Evolutionary conservation across 2,113 vertebrate species (phyloP), one percentile per base, ranked within the genome.

Genomic region (Lamprologus callipterus): DNA sequence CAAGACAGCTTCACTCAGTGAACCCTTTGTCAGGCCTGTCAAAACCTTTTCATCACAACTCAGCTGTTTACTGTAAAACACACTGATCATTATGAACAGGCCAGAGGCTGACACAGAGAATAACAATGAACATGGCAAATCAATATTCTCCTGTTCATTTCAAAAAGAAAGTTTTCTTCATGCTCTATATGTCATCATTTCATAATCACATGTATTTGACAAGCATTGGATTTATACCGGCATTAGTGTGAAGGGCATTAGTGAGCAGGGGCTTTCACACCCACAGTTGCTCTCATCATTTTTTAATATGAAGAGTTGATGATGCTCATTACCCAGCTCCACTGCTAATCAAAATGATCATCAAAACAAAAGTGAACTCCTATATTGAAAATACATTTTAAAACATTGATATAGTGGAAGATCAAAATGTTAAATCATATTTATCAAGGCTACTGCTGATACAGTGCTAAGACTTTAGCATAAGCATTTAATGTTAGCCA

Each of bases 11-110:
- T 89, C 92, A 86, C 91, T 95, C 90, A 93, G 86, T 91, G 89
- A 85, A 53, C 63, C 92, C 93, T 92, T 96, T 96, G 94, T 96
- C 85, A 81, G 85, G 86, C 70, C 94, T 95, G 95, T 96, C 95
- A 95, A 86, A 96, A 86, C 92, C 91, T 94, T 96, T 92, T 94
- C 94, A 90, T 96, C 95, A 94, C 73, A 82, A 90, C 95, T 90
- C 92, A 92, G 95, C 94, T 95, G 95, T 93, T 96, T 93, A 94
- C 95, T 93, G 95, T 93, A 94, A 92, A 93, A 93, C 87, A 86
- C 90, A 87, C 89, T 92, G 82, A 95, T 95, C 89, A 90, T 93
- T 96, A 93, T 93, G 90, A 92, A 89, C 90, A 88, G 90, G 75
- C 92, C 86, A 92, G 81, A 82, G 21, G 84, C 84, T 82, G 63